Evolutionary conservation across 2,113 vertebrate species (phyloP).

Genomic region (Chloebia gouldiae): DNA sequence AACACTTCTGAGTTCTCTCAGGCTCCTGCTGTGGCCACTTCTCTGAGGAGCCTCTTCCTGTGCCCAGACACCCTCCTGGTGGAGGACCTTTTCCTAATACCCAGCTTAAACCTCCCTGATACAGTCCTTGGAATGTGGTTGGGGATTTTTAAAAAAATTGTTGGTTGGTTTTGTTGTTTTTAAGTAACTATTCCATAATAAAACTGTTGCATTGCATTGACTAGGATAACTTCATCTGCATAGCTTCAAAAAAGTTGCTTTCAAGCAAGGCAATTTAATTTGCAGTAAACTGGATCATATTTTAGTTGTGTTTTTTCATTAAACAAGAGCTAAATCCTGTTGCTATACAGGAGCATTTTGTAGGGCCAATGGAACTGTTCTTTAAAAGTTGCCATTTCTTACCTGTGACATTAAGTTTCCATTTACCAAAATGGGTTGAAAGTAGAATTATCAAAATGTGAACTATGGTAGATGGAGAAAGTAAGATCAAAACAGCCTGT

Average conservation of each 20-base stretch:
- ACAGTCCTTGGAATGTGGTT: background rate
- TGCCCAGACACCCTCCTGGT: fast-evolving
- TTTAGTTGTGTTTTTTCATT: background rate
- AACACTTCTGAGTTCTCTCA: background rate
- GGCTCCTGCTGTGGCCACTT: background rate
- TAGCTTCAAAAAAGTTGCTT: background rate
- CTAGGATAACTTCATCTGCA: background rate
- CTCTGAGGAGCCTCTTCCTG: background rate
- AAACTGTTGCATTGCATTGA: background rate
- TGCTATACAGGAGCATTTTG: background rate
- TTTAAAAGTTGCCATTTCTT: background rate
- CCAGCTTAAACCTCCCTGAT: background rate
- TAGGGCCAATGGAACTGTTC: background rate
- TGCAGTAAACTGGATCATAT: background rate
- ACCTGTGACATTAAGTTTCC: background rate
- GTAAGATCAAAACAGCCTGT: background rate
- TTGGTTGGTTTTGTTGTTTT: background rate
- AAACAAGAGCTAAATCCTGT: background rate
- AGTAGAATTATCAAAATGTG: background rate
- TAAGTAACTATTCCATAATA: background rate
- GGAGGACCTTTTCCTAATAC: background rate
- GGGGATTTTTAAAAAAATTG: background rate
- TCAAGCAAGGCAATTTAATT: background rate
- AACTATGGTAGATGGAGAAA: background rate
- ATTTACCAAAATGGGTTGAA: background rate